Conservation (phyloP, 2,888 invertebrate species). For the Agrotis puta region DNA sequence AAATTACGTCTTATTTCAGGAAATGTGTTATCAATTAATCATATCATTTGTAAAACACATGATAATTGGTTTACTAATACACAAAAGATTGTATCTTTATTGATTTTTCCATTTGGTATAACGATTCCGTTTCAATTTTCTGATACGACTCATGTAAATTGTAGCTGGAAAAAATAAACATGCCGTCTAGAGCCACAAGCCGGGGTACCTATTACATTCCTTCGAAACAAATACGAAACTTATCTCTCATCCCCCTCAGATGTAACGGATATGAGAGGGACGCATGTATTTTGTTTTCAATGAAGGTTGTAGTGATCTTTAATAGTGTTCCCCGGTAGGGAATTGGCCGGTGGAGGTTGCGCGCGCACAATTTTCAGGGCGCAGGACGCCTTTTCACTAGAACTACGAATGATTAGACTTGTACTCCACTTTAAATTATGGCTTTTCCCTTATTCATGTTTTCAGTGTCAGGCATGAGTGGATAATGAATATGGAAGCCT, state of each 20-base stretch:
- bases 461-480: neutral
- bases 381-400: conserved; percentile 84
- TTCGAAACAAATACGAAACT: conserved; percentile 25
- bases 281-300: conserved; percentile 66
- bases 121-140: conserved; percentile 41
- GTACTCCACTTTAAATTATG: conserved; percentile 51
- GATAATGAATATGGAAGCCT: neutral
- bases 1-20: conserved; percentile 42
- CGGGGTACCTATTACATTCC: conserved; percentile 41
- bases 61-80: conserved; percentile 21
- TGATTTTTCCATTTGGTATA: conserved; percentile 12
- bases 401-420: conserved; percentile 82
- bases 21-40: conserved; percentile 44
- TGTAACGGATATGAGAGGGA: conserved; percentile 63
- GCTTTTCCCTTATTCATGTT: neutral
- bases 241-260: conserved; percentile 32
- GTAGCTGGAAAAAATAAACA: conserved; percentile 58
- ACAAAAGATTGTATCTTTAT: conserved; percentile 34
- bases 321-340: conserved; percentile 72
- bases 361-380: conserved; percentile 88
- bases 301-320: conserved; percentile 65
- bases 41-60: conserved; percentile 23
- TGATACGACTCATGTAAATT: conserved; percentile 38
- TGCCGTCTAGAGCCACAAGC: conserved; percentile 27
- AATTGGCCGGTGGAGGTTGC: conserved; percentile 78